Conservation (phyloP, 2,113 vertebrate species). For the Oncorhynchus keta region DNA sequence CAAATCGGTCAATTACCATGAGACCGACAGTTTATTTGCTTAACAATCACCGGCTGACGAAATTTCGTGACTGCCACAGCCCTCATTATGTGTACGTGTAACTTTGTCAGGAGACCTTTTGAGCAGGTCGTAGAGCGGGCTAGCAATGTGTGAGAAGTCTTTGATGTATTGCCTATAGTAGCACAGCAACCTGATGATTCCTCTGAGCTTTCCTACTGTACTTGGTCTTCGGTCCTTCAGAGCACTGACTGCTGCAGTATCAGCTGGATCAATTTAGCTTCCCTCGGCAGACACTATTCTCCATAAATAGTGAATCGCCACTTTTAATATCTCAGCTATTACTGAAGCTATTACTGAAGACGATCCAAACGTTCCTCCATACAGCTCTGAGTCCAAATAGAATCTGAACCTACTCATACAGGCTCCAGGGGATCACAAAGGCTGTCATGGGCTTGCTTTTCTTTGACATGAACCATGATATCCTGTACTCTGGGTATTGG, state of each 20-base stretch:
- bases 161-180: constrained; percentile 5
- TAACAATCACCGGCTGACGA: too few species aligned
- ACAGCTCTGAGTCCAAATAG: too few species aligned
- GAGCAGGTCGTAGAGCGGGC: not conserved
- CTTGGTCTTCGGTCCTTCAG: not conserved
- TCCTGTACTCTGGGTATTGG: too few species aligned
- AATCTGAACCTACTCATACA: too few species aligned
- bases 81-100: not conserved
- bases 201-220: not conserved
- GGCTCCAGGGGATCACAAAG: too few species aligned
- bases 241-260: not conserved
- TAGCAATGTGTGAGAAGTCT: too few species aligned
- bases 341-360: too few species aligned
- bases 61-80: too few species aligned
- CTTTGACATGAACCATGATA: too few species aligned
- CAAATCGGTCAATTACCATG: not conserved
- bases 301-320: not conserved
- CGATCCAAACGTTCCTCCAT: too few species aligned
- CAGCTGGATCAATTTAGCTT: not conserved
- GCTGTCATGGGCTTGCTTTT: too few species aligned
- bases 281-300: constrained; percentile 1
- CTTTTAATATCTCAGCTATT: not conserved
- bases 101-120: not conserved
- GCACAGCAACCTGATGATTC: constrained; percentile 7
- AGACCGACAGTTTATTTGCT: not conserved